These are phyloP conservation scores for Leptestheria dahalacensis DNA, from an alignment of 1,140 invertebrate species.

Conservation along the genomic window DNA sequence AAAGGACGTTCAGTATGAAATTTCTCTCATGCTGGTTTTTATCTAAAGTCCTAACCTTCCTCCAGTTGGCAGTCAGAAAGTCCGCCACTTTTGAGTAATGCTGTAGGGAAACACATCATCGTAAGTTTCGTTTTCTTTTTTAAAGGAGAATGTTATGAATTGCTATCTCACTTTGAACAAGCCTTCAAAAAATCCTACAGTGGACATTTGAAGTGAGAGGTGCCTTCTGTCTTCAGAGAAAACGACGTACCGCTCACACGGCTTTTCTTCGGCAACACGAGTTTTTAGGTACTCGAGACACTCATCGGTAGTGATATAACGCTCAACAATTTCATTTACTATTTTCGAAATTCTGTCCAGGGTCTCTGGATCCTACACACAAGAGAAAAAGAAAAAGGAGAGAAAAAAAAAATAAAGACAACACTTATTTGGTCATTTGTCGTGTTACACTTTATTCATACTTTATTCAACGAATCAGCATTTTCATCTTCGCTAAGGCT, in stretches of 20 bases:
- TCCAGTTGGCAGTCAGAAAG: background rate
- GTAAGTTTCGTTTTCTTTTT: background rate
- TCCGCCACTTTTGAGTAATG: slow-evolving; percentile 1
- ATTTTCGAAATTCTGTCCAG: too few species aligned
- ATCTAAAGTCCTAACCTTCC: background rate
- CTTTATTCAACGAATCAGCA: background rate
- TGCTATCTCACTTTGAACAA: background rate
- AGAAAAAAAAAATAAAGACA: too few species aligned
- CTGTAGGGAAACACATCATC: background rate
- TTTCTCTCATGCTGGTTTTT: background rate
- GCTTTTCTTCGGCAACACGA: background rate
- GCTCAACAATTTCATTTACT: background rate
- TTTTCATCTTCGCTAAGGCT: background rate
- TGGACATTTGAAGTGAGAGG: background rate
- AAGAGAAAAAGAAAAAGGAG: too few species aligned
- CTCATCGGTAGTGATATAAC: background rate
- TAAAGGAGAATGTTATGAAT: background rate
- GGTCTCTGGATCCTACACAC: background rate
- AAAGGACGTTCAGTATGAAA: background rate
- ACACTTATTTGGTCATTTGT: too few species aligned
- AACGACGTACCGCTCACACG: background rate
- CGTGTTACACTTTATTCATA: background rate
- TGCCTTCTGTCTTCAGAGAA: background rate
- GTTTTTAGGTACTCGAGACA: background rate
- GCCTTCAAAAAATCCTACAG: background rate